Evolutionary conservation across 2,888 invertebrate species (phyloP).

Genomic region (Apotomis capreana): DNA sequence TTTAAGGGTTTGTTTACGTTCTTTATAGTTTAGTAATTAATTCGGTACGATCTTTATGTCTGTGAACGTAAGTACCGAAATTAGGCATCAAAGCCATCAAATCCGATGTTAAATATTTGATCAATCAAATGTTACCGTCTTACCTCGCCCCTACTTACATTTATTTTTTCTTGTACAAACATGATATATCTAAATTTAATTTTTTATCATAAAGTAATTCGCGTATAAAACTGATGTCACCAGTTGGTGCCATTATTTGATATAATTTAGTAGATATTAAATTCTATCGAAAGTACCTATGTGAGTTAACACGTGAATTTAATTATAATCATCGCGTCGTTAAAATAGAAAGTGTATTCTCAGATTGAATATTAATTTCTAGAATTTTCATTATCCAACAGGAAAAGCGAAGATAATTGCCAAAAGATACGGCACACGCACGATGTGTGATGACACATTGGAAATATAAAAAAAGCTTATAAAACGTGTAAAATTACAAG

Average conservation of each 20-base stretch:
- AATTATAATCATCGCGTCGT: too few relatives aligned
- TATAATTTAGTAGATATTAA: too few relatives aligned
- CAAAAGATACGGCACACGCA: not conserved
- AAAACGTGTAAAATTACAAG: slow-evolving; percentile 27
- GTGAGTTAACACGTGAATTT: too few relatives aligned
- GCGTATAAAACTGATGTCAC: too few relatives aligned
- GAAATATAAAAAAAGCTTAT: slow-evolving; percentile 13
- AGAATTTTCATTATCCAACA: not conserved
- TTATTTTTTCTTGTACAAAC: not conserved
- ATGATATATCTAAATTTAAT: not conserved
- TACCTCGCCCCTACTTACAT: not conserved
- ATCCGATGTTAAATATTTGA: slow-evolving; percentile 2
- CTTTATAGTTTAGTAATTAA: too few relatives aligned
- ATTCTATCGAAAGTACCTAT: too few relatives aligned
- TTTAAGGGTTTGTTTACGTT: too few relatives aligned
- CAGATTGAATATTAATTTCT: not conserved
- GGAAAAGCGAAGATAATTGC: slow-evolving; percentile 11
- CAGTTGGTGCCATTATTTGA: too few relatives aligned
- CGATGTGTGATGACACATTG: not conserved
- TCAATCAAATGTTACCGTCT: not conserved
- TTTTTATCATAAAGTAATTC: too few relatives aligned
- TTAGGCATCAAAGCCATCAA: slow-evolving; percentile 5
- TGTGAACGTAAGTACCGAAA: not conserved
- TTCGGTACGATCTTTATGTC: too few relatives aligned
- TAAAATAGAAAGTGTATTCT: too few relatives aligned